These are phyloP conservation scores for Muscicapa comitata DNA, from an alignment of 2,797 vertebrate genomes.

Conservation along the genomic window DNA sequence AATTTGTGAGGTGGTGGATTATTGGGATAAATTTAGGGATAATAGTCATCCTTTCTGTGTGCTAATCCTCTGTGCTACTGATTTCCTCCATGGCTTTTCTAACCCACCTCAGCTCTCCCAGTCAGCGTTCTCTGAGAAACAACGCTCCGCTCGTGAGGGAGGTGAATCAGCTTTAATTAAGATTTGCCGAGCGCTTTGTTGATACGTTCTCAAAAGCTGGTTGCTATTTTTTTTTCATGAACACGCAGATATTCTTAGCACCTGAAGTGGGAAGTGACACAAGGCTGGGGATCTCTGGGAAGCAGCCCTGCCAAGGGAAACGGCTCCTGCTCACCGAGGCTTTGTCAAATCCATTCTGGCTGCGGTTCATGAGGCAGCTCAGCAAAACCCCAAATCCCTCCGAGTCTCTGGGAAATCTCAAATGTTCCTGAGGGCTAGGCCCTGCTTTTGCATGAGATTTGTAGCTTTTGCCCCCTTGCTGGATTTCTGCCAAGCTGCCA, in stretches of 20 bases:
- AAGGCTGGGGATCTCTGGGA: constrained; percentile 19
- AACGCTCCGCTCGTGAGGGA: fast-evolving
- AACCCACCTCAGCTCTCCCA: not conserved
- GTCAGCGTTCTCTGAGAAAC: not conserved
- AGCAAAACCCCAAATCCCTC: not conserved
- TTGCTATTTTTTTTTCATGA: constrained; percentile 21
- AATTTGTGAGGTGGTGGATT: not conserved
- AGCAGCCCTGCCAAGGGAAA: not conserved
- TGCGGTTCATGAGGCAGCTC: not conserved
- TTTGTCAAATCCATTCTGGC: not conserved
- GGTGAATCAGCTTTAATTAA: constrained; percentile 38
- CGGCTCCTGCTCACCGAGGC: fast-evolving
- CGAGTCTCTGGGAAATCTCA: not conserved
- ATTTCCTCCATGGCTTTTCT: not conserved
- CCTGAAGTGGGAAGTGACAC: constrained; percentile 19
- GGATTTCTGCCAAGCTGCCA: not conserved
- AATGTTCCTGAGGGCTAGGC: not conserved
- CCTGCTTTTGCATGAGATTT: not conserved
- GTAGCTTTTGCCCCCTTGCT: not conserved
- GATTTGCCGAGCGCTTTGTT: not conserved
- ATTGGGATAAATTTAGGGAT: not conserved
- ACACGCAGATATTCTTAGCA: not conserved
- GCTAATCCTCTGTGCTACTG: not conserved
- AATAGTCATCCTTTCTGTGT: not conserved
- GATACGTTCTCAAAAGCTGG: not conserved